Evolutionary conservation across 2,888 invertebrate species (phyloP), one percentile per base, ranked within the genome.

Genomic region (Hipparchia semele): DNA sequence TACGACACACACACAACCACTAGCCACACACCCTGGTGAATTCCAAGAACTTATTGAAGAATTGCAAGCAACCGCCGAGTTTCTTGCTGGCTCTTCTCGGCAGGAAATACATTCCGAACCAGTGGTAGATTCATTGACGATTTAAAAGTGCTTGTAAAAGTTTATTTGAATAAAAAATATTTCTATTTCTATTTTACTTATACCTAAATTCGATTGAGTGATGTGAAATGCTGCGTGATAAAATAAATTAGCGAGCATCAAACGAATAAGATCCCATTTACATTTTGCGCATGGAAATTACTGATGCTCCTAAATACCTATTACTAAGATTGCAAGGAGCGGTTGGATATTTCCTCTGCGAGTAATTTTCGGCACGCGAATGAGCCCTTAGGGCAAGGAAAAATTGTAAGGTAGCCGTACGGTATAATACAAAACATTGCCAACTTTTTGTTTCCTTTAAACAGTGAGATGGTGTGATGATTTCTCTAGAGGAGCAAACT

Each of bases 351-450:
- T 80, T 75, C 73, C 76, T 84, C 85, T 83, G 83, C 78, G 80
- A 76, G 85, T 84, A 88, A 92, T 92, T 92, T 92, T 88, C 87
- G 85, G 86, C 93, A 92, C 91, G 92, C 91, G 89, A 90, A 86
- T 82, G 78, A 78, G 77, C 79, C 83, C 83, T 83, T 79, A 77
- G 77, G 83, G 80, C 80, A 83, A 83, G 78, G 77, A 75, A 73
- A 71, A 79, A 77, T 78, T 82, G 82, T 87, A 90, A 91, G 87
- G 92, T 92, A 92, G 91, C 90, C 78, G 78, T 80, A 75, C 73
- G 71, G 74, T 79, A 39, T 23, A 5, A 5, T 39, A 78, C 71
- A 79, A 79, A 79, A 79, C 78, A 77, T 71, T 72, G 67, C 69
- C 71, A 77, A 80, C 80, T 84, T 88, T 88, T 86, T 88, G 83